These are phyloP conservation scores for Platycheirus rosarum DNA, from an alignment of 2,888 invertebrate species.

Conservation along the genomic window DNA sequence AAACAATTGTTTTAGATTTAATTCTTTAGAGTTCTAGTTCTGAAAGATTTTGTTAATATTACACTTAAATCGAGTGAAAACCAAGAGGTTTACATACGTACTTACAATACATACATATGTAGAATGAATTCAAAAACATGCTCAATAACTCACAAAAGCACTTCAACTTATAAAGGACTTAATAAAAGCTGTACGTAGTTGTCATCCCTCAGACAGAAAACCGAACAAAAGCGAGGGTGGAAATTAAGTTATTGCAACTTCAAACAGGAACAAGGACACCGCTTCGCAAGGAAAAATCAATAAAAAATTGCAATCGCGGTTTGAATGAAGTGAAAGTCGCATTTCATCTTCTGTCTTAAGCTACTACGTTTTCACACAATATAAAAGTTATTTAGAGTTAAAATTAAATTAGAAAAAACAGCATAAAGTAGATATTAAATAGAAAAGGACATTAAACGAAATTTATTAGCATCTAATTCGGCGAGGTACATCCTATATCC, in stretches of 20 bases:
- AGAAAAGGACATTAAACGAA: neutral
- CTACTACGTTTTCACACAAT: neutral
- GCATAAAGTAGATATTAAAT: neutral
- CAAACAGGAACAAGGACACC: slow-evolving; percentile 80
- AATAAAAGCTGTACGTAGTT: slow-evolving; percentile 42
- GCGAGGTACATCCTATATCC: slow-evolving; percentile 9
- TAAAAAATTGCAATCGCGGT: slow-evolving; percentile 74
- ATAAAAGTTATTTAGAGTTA: neutral
- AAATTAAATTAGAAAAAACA: too few relatives aligned
- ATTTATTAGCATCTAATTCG: neutral
- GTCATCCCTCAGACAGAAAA: neutral
- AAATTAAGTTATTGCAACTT: slow-evolving; percentile 46
- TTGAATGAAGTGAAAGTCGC: slow-evolving; percentile 54
- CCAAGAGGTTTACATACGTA: too few relatives aligned
- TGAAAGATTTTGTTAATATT: too few relatives aligned
- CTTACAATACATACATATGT: too few relatives aligned
- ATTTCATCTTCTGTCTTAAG: slow-evolving; percentile 22
- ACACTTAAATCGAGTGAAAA: too few relatives aligned
- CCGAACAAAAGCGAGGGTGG: slow-evolving; percentile 43
- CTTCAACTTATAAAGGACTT: too few relatives aligned
- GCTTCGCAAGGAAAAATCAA: slow-evolving; percentile 81
- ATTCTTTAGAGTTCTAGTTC: too few relatives aligned
- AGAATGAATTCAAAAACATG: too few relatives aligned
- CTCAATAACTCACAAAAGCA: too few relatives aligned
- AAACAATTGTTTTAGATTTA: too few relatives aligned